Conservation (phyloP, 2,113 vertebrate species). For the Vidua chalybeata region DNA sequence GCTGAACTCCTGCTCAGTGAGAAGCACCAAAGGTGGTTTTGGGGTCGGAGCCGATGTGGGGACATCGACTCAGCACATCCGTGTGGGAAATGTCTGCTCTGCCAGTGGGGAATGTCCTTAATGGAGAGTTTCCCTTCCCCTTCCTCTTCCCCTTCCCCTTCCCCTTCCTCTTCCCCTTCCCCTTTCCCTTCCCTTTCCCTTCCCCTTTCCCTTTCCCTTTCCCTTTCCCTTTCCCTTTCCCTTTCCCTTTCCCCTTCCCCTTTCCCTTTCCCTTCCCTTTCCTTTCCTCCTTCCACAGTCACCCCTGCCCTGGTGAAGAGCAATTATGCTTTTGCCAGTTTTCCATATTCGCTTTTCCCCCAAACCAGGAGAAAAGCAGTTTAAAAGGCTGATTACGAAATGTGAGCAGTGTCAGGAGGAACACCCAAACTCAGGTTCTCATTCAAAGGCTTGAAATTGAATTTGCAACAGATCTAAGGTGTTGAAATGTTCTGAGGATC, state of each 20-base stretch:
- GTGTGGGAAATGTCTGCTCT: background rate
- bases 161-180: background rate
- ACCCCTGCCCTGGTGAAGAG: background rate
- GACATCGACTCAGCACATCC: background rate
- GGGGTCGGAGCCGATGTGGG: background rate
- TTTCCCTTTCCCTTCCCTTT: background rate
- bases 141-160: background rate
- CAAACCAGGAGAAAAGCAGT: background rate
- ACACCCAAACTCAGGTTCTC: background rate
- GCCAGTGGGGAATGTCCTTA: background rate
- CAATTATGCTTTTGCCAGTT: background rate
- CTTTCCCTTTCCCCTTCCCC: background rate
- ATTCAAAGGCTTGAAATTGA: background rate
- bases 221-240: background rate
- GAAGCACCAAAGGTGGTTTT: background rate
- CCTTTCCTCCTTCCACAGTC: background rate
- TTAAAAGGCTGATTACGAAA: background rate
- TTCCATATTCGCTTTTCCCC: background rate
- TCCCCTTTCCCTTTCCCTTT: background rate
- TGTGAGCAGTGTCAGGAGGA: background rate
- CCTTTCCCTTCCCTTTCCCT: background rate
- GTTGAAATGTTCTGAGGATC: background rate
- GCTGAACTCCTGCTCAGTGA: background rate
- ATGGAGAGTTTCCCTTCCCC: too few species aligned
- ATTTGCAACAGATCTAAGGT: background rate